Evolutionary conservation across 2,888 invertebrate species (phyloP).

Genomic region (Hirudinaria manillensis): DNA sequence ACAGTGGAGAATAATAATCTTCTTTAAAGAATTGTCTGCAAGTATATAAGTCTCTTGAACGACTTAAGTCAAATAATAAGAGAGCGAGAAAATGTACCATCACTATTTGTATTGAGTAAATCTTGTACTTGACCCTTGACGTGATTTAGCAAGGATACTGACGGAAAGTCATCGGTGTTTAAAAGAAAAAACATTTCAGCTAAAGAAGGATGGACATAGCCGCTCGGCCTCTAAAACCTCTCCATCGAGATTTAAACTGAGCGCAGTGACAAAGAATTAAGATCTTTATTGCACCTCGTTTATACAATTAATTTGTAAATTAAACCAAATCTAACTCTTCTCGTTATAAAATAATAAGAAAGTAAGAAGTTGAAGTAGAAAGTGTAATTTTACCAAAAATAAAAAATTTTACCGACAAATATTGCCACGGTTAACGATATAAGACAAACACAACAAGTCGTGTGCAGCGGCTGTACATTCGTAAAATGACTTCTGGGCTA

Average conservation of each 20-base stretch:
- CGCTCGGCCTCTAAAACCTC: background rate
- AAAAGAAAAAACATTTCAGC: slow-evolving; percentile 3
- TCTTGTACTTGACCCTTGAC: background rate
- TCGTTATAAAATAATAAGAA: background rate
- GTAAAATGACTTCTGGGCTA: too few species aligned
- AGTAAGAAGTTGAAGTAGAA: background rate
- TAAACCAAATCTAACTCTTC: background rate
- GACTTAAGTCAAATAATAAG: background rate
- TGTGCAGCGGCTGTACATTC: too few species aligned
- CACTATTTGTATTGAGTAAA: background rate
- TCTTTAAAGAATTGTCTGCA: too few species aligned
- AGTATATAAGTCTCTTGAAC: too few species aligned
- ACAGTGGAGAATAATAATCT: too few species aligned
- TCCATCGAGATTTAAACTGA: background rate
- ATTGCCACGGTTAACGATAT: background rate
- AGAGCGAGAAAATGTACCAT: background rate
- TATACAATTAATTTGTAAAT: background rate
- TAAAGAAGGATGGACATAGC: background rate
- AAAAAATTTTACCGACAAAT: background rate
- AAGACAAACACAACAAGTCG: too few species aligned
- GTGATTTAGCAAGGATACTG: background rate
- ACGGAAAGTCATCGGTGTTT: background rate
- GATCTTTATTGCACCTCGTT: background rate
- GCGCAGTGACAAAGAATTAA: background rate
- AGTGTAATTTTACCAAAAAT: background rate